These are phyloP conservation scores for Oreochromis mossambicus DNA, from an alignment of 2,797 vertebrate genomes.

Conservation along the genomic window DNA sequence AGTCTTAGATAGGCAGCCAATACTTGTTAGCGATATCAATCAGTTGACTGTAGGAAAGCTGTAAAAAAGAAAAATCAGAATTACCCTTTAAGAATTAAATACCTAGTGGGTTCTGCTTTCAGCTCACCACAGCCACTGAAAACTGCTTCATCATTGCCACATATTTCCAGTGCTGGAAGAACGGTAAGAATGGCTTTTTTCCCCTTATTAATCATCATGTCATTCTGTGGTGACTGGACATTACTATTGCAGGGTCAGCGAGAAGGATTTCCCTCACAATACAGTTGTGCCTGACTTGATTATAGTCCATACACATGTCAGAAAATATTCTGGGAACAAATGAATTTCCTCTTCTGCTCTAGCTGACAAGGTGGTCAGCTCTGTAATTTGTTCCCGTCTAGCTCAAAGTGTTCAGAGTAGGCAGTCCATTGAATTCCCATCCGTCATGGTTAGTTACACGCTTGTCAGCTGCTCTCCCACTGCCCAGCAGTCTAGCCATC, in stretches of 20 bases:
- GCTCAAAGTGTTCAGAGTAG: constrained; percentile 58
- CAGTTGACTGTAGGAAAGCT: not conserved
- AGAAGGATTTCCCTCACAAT: constrained; percentile 20
- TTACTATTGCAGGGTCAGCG: not conserved
- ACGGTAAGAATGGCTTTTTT: not conserved
- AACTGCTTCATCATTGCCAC: not conserved
- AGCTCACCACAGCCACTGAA: not conserved
- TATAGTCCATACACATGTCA: constrained; percentile 25
- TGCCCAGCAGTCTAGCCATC: constrained; percentile 71
- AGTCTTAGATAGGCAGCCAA: not conserved
- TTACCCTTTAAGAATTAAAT: not conserved
- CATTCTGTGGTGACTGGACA: constrained; percentile 5
- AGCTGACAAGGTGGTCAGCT: constrained; percentile 53
- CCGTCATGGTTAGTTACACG: constrained; percentile 82
- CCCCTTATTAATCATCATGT: constrained; percentile 33
- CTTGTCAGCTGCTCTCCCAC: constrained; percentile 77
- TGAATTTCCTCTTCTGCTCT: constrained; percentile 23
- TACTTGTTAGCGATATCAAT: not conserved
- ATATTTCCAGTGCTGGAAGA: not conserved
- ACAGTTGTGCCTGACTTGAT: constrained; percentile 33
- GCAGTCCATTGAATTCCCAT: constrained; percentile 80
- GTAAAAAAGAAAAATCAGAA: not conserved
- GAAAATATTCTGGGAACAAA: constrained; percentile 28
- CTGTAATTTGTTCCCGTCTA: constrained; percentile 58
- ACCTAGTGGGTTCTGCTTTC: not conserved